Evolutionary conservation across 2,888 invertebrate species (phyloP).

Genomic region (Eilema griseolum): DNA sequence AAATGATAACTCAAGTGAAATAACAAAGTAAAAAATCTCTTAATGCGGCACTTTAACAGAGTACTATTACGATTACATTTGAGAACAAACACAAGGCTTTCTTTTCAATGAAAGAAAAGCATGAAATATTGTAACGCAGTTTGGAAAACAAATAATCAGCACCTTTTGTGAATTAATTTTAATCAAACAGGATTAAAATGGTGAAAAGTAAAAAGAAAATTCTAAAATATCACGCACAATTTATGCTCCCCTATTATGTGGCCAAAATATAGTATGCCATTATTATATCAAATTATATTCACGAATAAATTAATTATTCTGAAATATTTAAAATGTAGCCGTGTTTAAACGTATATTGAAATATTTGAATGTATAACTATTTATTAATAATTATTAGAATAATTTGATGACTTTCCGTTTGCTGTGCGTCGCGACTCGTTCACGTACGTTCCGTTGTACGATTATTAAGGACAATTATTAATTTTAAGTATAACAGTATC

Average conservation of each 20-base stretch:
- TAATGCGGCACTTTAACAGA: slow-evolving; percentile 11
- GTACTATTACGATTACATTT: slow-evolving; percentile 11
- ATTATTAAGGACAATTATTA: slow-evolving; percentile 62
- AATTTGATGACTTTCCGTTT: slow-evolving; percentile 71
- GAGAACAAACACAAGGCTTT: not conserved
- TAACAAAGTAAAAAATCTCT: not conserved
- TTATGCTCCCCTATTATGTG: slow-evolving; percentile 41
- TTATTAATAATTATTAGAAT: slow-evolving; percentile 49
- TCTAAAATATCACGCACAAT: slow-evolving; percentile 63
- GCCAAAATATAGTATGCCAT: slow-evolving; percentile 53
- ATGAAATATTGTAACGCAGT: not conserved
- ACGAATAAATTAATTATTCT: slow-evolving; percentile 28
- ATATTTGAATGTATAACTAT: slow-evolving; percentile 42
- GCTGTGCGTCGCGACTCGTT: slow-evolving; percentile 82
- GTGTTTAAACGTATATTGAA: slow-evolving; percentile 46
- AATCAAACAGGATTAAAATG: slow-evolving; percentile 32
- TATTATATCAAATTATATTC: slow-evolving; percentile 41
- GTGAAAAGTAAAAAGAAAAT: slow-evolving; percentile 42
- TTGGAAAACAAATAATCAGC: not conserved
- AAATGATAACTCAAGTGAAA: not conserved
- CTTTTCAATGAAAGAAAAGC: not conserved
- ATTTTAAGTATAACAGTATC: slow-evolving; percentile 17
- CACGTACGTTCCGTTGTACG: slow-evolving; percentile 80
- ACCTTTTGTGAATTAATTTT: slow-evolving; percentile 21
- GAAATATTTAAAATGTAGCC: slow-evolving; percentile 43